A percentile compares a stretch with the other conserved stretches of the same genome.
Evolutionary conservation across 2,888 invertebrate genomes (phyloP).

Genomic region (Deilephila elpenor): DNA sequence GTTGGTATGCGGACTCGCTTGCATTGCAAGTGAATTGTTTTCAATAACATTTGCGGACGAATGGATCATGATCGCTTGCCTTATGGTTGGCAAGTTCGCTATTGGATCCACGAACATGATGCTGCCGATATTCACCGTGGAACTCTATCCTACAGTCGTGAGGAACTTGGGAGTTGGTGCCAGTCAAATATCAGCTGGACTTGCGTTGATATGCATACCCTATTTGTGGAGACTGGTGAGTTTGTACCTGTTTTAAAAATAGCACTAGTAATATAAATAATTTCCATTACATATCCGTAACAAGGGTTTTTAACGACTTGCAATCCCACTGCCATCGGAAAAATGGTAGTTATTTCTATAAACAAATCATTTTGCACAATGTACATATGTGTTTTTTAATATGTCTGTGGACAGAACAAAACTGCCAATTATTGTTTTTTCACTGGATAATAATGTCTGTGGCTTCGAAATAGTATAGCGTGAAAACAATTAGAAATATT

Average conservation of each 20-base stretch:
- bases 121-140: conserved; percentile 90
- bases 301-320: too few species aligned
- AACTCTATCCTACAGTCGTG: conserved; percentile 89
- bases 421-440: too few species aligned
- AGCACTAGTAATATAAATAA: too few species aligned
- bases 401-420: too few species aligned
- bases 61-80: conserved; percentile 89
- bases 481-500: too few species aligned
- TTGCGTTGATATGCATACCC: conserved; percentile 91
- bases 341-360: too few species aligned
- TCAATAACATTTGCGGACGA: conserved; percentile 82
- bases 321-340: too few species aligned
- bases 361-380: too few species aligned
- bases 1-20: conserved; percentile 88
- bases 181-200: conserved; percentile 90
- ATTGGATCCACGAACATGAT: conserved; percentile 92
- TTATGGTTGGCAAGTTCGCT: conserved; percentile 92
- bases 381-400: too few species aligned
- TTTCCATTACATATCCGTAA: too few species aligned
- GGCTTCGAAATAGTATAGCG: too few species aligned
- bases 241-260: conserved; percentile 30
- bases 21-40: conserved; percentile 85
- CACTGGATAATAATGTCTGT: too few species aligned
- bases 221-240: conserved; percentile 91
- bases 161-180: conserved; percentile 89